A percentile compares a stretch with the other conserved stretches of the same genome.
Evolutionary conservation across 1,140 invertebrate genomes (phyloP).

Genomic region (Eurosta solidaginis): DNA sequence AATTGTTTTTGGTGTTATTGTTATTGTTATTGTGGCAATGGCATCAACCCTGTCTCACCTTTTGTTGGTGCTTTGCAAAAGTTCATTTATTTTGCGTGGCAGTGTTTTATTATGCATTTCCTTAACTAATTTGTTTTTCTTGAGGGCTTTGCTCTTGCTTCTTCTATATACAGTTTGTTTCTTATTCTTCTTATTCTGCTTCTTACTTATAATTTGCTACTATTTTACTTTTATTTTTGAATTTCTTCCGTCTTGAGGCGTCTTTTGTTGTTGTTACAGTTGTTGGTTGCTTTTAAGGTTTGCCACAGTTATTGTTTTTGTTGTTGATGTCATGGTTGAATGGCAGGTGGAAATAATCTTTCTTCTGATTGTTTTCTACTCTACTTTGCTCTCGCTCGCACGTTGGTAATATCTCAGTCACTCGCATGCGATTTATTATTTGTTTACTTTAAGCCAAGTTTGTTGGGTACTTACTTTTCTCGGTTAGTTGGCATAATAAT

Average conservation of each 20-base stretch:
- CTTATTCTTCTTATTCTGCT: not conserved
- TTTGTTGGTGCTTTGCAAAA: conserved; percentile 13
- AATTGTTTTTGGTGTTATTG: not conserved
- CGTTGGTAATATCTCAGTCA: too few relatives aligned
- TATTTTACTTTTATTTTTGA: not conserved
- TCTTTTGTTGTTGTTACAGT: not conserved
- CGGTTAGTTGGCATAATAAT: conserved; percentile 22
- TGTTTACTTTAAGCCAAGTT: conserved; percentile 12
- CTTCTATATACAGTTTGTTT: too few relatives aligned
- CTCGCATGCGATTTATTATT: conserved; percentile 12
- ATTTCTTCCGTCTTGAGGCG: not conserved
- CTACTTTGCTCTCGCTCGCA: not conserved
- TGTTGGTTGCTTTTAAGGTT: not conserved
- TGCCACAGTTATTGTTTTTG: not conserved
- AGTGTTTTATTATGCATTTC: conserved; percentile 26
- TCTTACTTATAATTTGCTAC: not conserved
- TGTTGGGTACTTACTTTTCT: not conserved
- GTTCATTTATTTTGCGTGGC: conserved; percentile 18
- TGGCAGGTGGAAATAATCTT: conserved; percentile 13
- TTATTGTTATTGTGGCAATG: too few relatives aligned
- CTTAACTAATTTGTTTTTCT: conserved; percentile 28
- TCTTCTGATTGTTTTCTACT: not conserved
- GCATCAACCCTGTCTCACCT: not conserved
- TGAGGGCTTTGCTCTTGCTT: too few relatives aligned
- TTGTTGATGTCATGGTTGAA: conserved; percentile 5